Base-by-base conservation (phyloP, 2,797 vertebrate genomes). In the Macropodus opercularis region DNA sequence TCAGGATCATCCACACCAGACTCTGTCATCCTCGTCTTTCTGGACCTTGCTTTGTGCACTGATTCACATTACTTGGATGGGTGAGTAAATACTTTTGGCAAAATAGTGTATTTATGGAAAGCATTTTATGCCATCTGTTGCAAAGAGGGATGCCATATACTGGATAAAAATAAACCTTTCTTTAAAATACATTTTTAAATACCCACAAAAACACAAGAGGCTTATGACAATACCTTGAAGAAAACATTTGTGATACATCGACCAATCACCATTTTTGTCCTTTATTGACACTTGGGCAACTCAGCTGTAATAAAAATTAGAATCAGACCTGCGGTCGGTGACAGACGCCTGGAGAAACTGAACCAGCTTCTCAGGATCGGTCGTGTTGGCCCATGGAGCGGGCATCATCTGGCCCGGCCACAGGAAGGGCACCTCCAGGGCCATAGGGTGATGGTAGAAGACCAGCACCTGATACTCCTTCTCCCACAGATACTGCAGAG, bases 361-460 rank as follows among this genome's bases (percentile, higher is more conserved):
- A 84, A 98, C 93, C 67, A 99, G 80, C 91, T 99, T 99, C 83
- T 99, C 97, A 0, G 97, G 94, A 85, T 99, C 97, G 0, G 97
- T 99, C 58, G 97, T 99, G 87, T 98, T 99, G 75, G 97, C 97
- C 96, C 97, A 98, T 3, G 96, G 96, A 36, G 96, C 83, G 2
- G 97, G 97, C 97, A 99, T 98, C 97, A 99, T 99, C 91, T 99
- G 97, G 47, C 97, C 97, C 0, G 97, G 97, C 97, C 97, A 99
- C 59, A 99, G 93, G 81, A 98, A 99, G 7, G 95, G 93, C 24
- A 99, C 94, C 68, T 98, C 96, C 5, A 99, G 90, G 38, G 97
- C 96, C 89, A 98, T 96, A 11, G 97, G 97, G 58, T 95, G 96
- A 63, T 99, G 97, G 72, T 98, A 99, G 90, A 99, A 99, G 61